Evolutionary conservation across 2,797 vertebrate genomes (phyloP).

Genomic region (Chelon labrosus): DNA sequence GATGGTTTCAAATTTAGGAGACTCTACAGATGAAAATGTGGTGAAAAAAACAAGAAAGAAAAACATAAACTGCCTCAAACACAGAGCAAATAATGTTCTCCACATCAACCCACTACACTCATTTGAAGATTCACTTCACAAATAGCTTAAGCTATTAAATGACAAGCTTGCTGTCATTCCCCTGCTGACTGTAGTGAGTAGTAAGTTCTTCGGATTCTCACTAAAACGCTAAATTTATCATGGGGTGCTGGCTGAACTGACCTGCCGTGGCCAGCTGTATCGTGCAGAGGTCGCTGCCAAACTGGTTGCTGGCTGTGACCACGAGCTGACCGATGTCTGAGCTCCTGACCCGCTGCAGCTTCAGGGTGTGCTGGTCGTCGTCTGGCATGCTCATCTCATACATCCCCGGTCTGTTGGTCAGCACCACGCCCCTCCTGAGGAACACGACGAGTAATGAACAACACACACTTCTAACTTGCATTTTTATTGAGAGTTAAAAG

Average conservation of each 20-base stretch:
- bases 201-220: conserved; percentile 33
- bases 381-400: conserved; percentile 93
- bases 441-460: not conserved
- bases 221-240: conserved; percentile 34
- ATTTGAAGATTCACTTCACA: conserved; percentile 12
- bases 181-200: conserved; percentile 14
- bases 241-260: conserved; percentile 56
- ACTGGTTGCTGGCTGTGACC: conserved; percentile 91
- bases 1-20: conserved; percentile 95
- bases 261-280: conserved; percentile 89
- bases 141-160: conserved; percentile 17
- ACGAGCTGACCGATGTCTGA: conserved; percentile 86
- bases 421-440: conserved; percentile 84
- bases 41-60: not conserved
- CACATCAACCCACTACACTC: not conserved
- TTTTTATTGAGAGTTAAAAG: too few species aligned
- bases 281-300: conserved; percentile 90
- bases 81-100: too few species aligned
- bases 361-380: conserved; percentile 91
- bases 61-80: too few species aligned
- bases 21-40: conserved; percentile 77
- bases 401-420: conserved; percentile 81
- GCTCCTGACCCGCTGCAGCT: conserved; percentile 82
- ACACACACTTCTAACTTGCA: too few species aligned
- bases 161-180: not conserved